phyloP scores from a whole-genome alignment of 2,113 vertebrate genomes.

The Nettapus auritus region DNA sequence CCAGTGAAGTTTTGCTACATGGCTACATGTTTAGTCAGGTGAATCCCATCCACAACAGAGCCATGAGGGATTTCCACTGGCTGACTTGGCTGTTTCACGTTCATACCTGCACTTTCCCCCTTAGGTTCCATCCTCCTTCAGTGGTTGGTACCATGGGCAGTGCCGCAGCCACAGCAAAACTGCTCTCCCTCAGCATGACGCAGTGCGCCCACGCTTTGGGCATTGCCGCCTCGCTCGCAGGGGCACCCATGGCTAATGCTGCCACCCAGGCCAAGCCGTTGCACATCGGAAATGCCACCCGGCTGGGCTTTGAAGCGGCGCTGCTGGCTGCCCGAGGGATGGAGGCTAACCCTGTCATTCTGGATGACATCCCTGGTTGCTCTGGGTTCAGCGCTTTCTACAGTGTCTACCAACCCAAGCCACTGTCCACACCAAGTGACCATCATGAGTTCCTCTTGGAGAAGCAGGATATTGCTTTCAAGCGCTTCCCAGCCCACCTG shows the following conservation, averaged over 20 bases:
- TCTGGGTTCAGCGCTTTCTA: conserved; percentile 88
- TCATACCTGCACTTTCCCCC: neutral
- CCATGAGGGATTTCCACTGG: fast-evolving
- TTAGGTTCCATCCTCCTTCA: conserved; percentile 89
- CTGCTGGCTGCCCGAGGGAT: conserved; percentile 85
- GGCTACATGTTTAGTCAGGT: neutral
- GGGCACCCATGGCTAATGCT: conserved; percentile 91
- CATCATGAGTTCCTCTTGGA: conserved; percentile 83
- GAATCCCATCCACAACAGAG: neutral
- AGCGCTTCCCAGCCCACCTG: conserved; percentile 88
- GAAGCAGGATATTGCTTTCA: conserved; percentile 89
- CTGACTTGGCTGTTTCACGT: neutral
- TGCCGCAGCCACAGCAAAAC: conserved; percentile 83
- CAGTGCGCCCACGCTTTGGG: conserved; percentile 84
- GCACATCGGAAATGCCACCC: conserved; percentile 86
- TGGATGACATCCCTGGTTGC: conserved; percentile 83
- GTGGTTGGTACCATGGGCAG: conserved; percentile 90
- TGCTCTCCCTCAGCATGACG: conserved; percentile 76
- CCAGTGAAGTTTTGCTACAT: neutral
- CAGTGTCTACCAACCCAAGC: conserved; percentile 79
- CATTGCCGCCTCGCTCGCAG: conserved; percentile 86
- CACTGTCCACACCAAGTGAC: conserved; percentile 43
- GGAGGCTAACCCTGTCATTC: conserved; percentile 80
- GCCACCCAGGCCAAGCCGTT: conserved; percentile 89
- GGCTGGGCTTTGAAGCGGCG: conserved; percentile 87